Conservation (phyloP, 1,140 invertebrate genomes). For the Drosophila subpulchrella region DNA sequence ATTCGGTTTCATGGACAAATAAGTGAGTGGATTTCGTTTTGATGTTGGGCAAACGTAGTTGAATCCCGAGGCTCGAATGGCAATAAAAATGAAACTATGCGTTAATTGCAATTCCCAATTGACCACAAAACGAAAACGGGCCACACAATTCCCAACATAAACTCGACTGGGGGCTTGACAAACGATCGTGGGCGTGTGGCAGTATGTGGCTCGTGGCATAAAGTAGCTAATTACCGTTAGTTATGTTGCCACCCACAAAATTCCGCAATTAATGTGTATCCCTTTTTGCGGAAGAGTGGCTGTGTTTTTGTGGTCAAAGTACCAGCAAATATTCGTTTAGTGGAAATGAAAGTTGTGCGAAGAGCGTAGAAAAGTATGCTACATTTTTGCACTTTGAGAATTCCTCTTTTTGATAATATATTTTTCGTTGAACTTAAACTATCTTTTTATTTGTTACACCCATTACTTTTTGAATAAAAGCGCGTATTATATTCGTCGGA, state of each 20-base stretch:
- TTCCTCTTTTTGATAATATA: too few relatives aligned
- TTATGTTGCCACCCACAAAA: slow-evolving; percentile 76
- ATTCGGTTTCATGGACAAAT: slow-evolving; percentile 49
- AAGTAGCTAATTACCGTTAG: slow-evolving; percentile 81
- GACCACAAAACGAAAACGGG: slow-evolving; percentile 57
- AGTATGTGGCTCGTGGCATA: slow-evolving; percentile 56
- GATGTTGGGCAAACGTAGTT: slow-evolving; percentile 5
- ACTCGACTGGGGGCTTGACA: slow-evolving; percentile 30
- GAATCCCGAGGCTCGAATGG: slow-evolving; percentile 25
- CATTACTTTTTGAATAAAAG: too few relatives aligned
- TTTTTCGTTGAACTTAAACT: too few relatives aligned
- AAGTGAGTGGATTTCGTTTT: slow-evolving; percentile 32
- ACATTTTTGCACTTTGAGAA: neutral
- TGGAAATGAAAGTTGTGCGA: neutral
- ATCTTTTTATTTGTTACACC: too few relatives aligned
- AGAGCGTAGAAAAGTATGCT: slow-evolving; percentile 5
- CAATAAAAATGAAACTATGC: slow-evolving; percentile 74
- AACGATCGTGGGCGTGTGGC: slow-evolving; percentile 21
- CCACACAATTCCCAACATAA: slow-evolving; percentile 61
- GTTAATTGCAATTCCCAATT: slow-evolving; percentile 78
- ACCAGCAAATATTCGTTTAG: slow-evolving; percentile 40
- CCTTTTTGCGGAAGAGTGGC: slow-evolving; percentile 7
- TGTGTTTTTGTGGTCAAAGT: slow-evolving; percentile 48
- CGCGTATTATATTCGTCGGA: too few relatives aligned
- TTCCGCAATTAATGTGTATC: slow-evolving; percentile 64